Evolutionary conservation across 2,113 vertebrate genomes (phyloP), one percentile per base, ranked within the genome.

Genomic region (Enhydra lutris): DNA sequence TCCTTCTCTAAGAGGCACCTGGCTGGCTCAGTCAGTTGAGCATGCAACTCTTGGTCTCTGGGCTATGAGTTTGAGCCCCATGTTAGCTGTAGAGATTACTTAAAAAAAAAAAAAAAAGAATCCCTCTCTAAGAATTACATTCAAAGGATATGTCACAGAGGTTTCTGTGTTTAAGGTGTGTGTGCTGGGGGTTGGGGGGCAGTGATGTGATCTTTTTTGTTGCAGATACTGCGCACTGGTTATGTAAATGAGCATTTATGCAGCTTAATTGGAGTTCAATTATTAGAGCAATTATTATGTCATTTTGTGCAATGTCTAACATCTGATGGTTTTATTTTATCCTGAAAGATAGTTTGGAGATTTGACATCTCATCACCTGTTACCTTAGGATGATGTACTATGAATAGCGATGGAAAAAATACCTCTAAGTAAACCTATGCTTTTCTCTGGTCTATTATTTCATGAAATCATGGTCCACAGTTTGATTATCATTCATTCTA

Each of bases 291-390:
- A 86, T 94, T 76, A 83, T 55, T 73, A 90, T 73, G 26, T 79
- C 36, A 89, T 83, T 96, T 85, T 89, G 52, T 86, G 9, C 8
- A 57, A 23, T 71, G 24, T 92, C 47, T 92, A 63, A 86, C 50
- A 73, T 71, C 83, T 96, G 65, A 92, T 45, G 17, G 4, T 78
- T 95, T 92, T 92, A 69, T 89, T 96, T 93, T 91, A 21, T 85
- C 26, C 47, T 94, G 23, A 94, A 80, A 84, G 14, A 45, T 42
- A 84, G 12, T 76, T 91, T 91, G 34, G 57, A 92, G 36, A 80
- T 96, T 89, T 86, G 50, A 94, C n/a, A 92, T 89, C 7, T 86
- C 29, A 93, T 95, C 47, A 81, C 13, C 18, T 91, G 26, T 96
- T 93, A 84, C 47, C 34, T 78, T 85, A 79, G 26, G 36, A 80